Evolutionary conservation across 2,113 vertebrate genomes (phyloP).

Genomic region (Mormoops blainvillei): DNA sequence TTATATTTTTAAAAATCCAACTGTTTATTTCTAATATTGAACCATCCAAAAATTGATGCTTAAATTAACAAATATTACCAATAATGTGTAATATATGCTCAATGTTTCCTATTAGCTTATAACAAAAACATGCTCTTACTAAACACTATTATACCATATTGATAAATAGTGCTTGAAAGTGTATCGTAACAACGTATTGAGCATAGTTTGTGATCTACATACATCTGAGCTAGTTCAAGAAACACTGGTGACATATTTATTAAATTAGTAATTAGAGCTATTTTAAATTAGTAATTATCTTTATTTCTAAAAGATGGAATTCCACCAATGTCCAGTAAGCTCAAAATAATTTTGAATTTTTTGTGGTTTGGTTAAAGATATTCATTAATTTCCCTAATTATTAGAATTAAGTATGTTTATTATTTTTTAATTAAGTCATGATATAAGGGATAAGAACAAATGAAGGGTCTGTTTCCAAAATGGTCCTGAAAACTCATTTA

Average conservation of each 20-base stretch:
- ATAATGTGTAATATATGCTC: background rate
- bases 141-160: background rate
- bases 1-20: conserved; percentile 32
- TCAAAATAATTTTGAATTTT: conserved; percentile 19
- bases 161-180: conserved; percentile 12
- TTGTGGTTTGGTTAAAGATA: conserved; percentile 23
- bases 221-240: conserved; percentile 40
- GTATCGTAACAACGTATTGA: background rate
- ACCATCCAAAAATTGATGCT: background rate
- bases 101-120: conserved; percentile 10
- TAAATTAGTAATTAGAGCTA: conserved; percentile 46
- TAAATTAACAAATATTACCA: conserved; percentile 41
- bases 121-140: conserved; percentile 3
- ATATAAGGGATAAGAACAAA: conserved; percentile 44
- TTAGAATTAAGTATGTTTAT: conserved; percentile 8
- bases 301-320: conserved; percentile 26
- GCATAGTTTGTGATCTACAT: conserved; percentile 29
- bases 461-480: conserved; percentile 31
- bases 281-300: conserved; percentile 42
- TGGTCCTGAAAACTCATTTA: conserved; percentile 10
- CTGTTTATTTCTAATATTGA: background rate
- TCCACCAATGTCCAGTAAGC: conserved; percentile 22
- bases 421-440: conserved; percentile 17
- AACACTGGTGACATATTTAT: conserved; percentile 19
- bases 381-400: conserved; percentile 16